Percentiles rank a stretch among this genome's conserved stretches.
These are phyloP conservation scores for Agonopterix arenella DNA, from an alignment of 2,888 invertebrate species.

Conservation along the genomic window DNA sequence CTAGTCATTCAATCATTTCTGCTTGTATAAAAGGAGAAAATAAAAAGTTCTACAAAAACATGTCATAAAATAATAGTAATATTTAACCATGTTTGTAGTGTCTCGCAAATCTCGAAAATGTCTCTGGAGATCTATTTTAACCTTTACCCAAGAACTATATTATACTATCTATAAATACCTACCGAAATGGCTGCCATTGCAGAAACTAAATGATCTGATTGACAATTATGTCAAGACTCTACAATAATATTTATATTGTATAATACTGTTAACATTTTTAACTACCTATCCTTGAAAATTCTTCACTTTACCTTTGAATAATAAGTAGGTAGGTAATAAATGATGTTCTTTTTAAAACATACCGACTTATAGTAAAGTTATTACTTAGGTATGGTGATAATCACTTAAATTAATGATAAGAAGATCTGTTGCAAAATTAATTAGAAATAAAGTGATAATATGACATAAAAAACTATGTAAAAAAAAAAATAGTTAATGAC, in stretches of 20 bases:
- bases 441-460: conserved; percentile 26
- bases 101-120: neutral
- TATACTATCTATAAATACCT: no score
- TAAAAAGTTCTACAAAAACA: conserved; percentile 9
- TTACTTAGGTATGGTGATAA: conserved; percentile 57
- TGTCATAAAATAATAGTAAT: conserved; percentile 4
- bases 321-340: conserved; percentile 46
- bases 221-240: neutral
- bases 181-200: neutral
- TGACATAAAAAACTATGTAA: conserved; percentile 9
- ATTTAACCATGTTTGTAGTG: conserved; percentile 3
- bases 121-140: no score
- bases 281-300: conserved; percentile 13
- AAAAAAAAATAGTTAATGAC: no score
- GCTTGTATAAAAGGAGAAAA: conserved; percentile 27
- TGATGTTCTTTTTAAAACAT: conserved; percentile 52
- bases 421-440: conserved; percentile 60
- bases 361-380: conserved; percentile 45
- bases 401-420: conserved; percentile 39
- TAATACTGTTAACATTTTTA: conserved; percentile 11
- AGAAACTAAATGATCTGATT: neutral
- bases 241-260: conserved; percentile 6
- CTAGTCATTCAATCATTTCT: conserved; percentile 58
- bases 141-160: no score
- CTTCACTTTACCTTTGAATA: conserved; percentile 21